These are phyloP conservation scores for Trichonephila inaurata DNA, from an alignment of 1,140 invertebrate species.

Conservation along the genomic window DNA sequence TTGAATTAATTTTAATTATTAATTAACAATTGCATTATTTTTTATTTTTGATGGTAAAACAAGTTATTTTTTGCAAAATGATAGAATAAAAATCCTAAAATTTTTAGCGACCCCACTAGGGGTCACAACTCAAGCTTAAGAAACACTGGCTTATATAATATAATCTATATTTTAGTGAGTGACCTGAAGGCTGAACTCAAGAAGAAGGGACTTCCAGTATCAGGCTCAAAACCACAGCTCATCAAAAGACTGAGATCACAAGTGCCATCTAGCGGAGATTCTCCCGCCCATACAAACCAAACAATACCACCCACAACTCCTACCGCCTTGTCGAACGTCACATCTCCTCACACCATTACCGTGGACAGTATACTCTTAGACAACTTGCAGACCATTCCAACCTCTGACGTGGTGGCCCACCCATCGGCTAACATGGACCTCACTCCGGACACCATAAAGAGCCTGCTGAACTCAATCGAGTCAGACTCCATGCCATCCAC, in stretches of 20 bases:
- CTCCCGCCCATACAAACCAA: constrained; percentile 39
- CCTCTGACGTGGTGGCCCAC: neutral
- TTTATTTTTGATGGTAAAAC: too few relatives aligned
- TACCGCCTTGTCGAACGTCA: neutral
- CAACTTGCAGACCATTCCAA: constrained; percentile 55
- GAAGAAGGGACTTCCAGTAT: constrained; percentile 94
- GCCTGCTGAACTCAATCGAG: constrained; percentile 5
- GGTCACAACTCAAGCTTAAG: too few relatives aligned
- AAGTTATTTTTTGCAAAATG: too few relatives aligned
- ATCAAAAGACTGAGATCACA: constrained; percentile 95
- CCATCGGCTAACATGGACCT: neutral
- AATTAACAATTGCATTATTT: too few relatives aligned
- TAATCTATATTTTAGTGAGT: constrained; percentile 85
- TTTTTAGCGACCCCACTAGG: too few relatives aligned
- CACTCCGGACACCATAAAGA: constrained; percentile 28
- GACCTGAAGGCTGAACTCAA: constrained; percentile 96
- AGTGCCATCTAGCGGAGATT: constrained; percentile 18
- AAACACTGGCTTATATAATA: too few relatives aligned
- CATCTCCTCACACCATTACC: neutral
- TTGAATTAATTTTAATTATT: too few relatives aligned
- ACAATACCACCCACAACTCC: constrained; percentile 22
- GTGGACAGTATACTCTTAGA: constrained; percentile 56
- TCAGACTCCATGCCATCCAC: constrained; percentile 80
- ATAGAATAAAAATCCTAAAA: too few relatives aligned
- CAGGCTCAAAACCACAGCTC: constrained; percentile 96